Evolutionary conservation across 2,888 invertebrate genomes (phyloP), one percentile per base, ranked within the genome.

Genomic region (Agriopis aurantiaria): DNA sequence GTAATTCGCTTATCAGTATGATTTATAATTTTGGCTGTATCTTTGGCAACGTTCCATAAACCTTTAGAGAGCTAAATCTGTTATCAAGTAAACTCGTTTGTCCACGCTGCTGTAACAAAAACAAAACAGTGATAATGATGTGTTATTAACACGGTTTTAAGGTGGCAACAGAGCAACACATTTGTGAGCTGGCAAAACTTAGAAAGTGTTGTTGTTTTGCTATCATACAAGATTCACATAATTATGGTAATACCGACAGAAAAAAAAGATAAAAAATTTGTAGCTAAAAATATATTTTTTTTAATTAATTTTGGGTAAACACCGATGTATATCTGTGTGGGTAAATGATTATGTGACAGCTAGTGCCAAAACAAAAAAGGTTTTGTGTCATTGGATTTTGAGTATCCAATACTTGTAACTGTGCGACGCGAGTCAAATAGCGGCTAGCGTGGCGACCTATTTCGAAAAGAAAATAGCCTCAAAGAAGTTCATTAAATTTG

Each of bases 11-110:
- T 75, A 75, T 77, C 74, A 72, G 49, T 76, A 55, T 67, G 63
- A 69, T 74, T 66, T 74, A 69, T 51, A 63, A 53, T 71, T 82
- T 81, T 81, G 79, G 80, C 66, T 58, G 70, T 74, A 45, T 80
- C 77, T 81, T 80, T 77, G 77, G 79, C 73, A 68, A 55, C 33
- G 71, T 74, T 67, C 66, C 70, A 71, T 58, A 59, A 71, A 69
- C 10, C 58, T 66, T 64, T 70, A 67, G 57, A 69, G 65, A 69
- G 71, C 51, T 49, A 68, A 61, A 72, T 67, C 67, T 72, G 71
- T 73, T 75, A 68, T 69, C 56, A 73, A 62, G 62, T 66, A 75
- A 59, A 68, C 52, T 52, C n/a, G 57, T 72, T 73, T 74, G 75
- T 76, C 74, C 72, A 69, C 57, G 57, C 62, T 51, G 49, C 76